phyloP scores from a whole-genome alignment of 35 echinoderm and acorn worm species.

The Patiria miniata region DNA sequence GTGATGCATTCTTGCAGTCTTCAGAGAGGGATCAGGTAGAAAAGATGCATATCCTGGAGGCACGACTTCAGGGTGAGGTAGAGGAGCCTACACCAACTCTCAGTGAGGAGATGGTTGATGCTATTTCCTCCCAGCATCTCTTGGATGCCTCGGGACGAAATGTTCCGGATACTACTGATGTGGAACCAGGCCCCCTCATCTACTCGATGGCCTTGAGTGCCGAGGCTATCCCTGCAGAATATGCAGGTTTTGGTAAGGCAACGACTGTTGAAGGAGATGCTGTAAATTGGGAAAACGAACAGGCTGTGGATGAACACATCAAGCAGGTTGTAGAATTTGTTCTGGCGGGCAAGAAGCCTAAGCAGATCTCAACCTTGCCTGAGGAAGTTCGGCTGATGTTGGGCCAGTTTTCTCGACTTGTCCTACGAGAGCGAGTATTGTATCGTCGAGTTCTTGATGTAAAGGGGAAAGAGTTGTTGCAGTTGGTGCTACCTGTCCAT shows the following conservation, averaged over 20 bases:
- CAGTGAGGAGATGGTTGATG: not conserved
- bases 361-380: too few species aligned
- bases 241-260: not conserved
- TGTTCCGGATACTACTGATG: not conserved
- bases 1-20: too few species aligned
- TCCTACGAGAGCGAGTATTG: not conserved
- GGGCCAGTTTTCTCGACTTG: not conserved
- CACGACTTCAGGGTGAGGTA: not conserved
- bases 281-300: not conserved
- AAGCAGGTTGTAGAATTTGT: not conserved
- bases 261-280: not conserved
- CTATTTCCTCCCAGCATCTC: not conserved
- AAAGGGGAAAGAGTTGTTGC: not conserved
- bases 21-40: conserved; percentile 24
- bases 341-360: too few species aligned
- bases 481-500: not conserved
- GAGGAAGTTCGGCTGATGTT: not conserved
- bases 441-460: not conserved
- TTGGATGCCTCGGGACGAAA: not conserved
- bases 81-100: not conserved
- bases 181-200: not conserved
- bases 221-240: not conserved
- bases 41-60: not conserved
- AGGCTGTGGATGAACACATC: conserved; percentile 1
- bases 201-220: not conserved